phyloP scores from a whole-genome alignment of 2,113 vertebrate species.

The Pyrgilauda ruficollis region DNA sequence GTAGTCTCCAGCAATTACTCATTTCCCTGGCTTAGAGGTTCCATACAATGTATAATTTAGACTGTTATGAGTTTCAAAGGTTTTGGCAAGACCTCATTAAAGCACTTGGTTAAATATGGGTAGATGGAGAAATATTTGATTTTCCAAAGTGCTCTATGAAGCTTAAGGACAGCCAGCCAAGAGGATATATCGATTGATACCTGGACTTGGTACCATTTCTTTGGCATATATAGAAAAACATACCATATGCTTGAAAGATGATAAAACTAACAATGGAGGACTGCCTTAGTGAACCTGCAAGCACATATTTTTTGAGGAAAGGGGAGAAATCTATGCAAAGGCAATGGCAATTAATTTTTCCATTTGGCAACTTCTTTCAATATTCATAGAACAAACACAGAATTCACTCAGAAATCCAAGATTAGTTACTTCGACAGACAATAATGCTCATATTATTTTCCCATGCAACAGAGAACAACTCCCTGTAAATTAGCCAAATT shows the following conservation, averaged over 20 bases:
- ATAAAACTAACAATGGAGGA: conserved; percentile 55
- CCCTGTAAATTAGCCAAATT: conserved; percentile 5
- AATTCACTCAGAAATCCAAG: conserved; percentile 24
- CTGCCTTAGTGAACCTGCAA: not conserved
- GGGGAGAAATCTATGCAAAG: not conserved
- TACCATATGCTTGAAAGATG: conserved; percentile 27
- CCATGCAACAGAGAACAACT: not conserved
- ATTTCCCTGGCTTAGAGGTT: conserved; percentile 18
- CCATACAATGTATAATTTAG: not conserved
- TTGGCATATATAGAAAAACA: not conserved
- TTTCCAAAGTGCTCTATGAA: not conserved
- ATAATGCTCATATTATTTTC: not conserved
- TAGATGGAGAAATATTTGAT: not conserved
- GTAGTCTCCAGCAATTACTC: conserved; percentile 37
- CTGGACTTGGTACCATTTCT: not conserved
- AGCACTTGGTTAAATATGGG: not conserved
- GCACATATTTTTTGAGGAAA: not conserved
- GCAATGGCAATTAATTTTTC: conserved; percentile 20
- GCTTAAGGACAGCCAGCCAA: not conserved
- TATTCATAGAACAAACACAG: not conserved
- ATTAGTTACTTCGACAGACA: conserved; percentile 2
- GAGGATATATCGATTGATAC: not conserved
- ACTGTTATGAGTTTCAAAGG: not conserved
- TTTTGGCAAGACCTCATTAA: conserved; percentile 50
- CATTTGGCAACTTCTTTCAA: conserved; percentile 14